Evolutionary conservation across 1,140 invertebrate species (phyloP), one percentile per base, ranked within the genome.

Genomic region (Zophobas atratus): DNA sequence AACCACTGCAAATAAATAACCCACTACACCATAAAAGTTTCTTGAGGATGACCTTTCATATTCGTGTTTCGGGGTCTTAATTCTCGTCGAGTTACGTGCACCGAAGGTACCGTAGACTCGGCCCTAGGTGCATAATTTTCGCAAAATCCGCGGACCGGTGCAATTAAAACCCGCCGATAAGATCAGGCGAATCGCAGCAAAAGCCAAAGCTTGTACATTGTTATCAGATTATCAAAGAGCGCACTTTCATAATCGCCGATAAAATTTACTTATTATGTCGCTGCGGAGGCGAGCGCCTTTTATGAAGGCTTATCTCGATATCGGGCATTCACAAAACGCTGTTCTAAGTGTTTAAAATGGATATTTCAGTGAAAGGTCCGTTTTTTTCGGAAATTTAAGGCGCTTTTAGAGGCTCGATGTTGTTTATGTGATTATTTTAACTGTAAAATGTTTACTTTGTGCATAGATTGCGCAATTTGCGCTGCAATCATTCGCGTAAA

Each of bases 61-160:
- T 67, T 67, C 33, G 60, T 67, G 60, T 67, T 67, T 67, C 39
- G 60, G 60, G 60, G 60, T 67, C 60, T 67, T 67, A 41, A 67
- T 67, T 43, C 41, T 67, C 32, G n/a, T 38, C 43, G n/a, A 67
- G 43, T 8, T 46, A 46, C 43, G 43, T 46, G 43, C 6, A 8
- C 43, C 43, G 6, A 3, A 46, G 3, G 43, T 8, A 46, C 6
- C 43, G 3, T 46, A 8, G 3, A 46, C 43, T 20, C 20, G 20
- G 20, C 20, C 20, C 20, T 20, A 20, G 20, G 20, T 20, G 20
- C 20, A 20, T 20, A 20, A 20, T 20, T 20, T 20, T 20, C 20
- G 20, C 43, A 46, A 46, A 46, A 46, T 46, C 43, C 43, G 43
- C 20, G 20, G 20, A 20, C 20, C 20, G 20, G 20, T 20, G 20